These are phyloP conservation scores for Helogale parvula DNA, from an alignment of 2,113 vertebrate genomes.

Conservation along the genomic window DNA sequence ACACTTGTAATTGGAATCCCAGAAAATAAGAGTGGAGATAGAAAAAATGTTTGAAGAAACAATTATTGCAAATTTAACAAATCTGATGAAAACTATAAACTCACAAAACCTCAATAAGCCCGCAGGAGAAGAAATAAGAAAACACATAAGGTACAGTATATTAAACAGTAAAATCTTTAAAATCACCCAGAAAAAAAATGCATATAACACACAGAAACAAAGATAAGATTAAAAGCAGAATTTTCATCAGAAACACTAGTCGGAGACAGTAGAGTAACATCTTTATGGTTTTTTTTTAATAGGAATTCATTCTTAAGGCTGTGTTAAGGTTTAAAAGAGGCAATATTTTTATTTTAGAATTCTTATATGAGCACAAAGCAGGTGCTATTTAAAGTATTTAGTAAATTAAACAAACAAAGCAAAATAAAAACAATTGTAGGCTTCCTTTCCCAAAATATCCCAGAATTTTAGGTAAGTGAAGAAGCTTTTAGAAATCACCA, in stretches of 20 bases:
- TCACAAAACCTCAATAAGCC: neutral
- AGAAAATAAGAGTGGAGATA: neutral
- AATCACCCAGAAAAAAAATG: neutral
- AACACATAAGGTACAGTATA: neutral
- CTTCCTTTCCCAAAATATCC: neutral
- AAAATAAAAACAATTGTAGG: neutral
- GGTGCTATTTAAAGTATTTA: neutral
- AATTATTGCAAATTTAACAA: conserved; percentile 12
- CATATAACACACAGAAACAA: neutral
- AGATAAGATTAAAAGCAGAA: neutral
- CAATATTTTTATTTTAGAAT: neutral
- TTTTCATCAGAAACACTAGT: neutral
- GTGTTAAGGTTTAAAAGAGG: neutral
- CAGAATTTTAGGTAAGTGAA: neutral
- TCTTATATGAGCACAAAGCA: neutral
- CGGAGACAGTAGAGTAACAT: neutral
- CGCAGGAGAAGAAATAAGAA: neutral
- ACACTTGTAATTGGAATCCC: neutral
- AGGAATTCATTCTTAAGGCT: neutral
- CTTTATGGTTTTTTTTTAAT: neutral
- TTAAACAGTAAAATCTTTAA: neutral
- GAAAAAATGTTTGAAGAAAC: conserved; percentile 8
- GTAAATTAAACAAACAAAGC: neutral
- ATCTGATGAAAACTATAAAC: conserved; percentile 13
- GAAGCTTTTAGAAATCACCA: neutral